Conservation (phyloP, 1,140 invertebrate genomes). For the Lordiphosa stackelbergi region DNA sequence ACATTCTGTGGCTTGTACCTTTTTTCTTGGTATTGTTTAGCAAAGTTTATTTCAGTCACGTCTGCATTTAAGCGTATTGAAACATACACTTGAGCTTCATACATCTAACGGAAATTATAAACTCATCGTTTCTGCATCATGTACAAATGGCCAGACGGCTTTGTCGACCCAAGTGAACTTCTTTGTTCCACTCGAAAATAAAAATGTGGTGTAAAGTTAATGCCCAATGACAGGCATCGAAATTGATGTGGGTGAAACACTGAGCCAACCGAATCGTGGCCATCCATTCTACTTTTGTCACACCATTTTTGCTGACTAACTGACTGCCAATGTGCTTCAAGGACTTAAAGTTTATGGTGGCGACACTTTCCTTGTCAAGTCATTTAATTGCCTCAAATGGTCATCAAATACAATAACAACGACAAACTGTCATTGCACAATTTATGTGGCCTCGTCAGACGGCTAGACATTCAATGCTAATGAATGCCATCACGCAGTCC, state of each 20-base stretch:
- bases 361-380: conserved; percentile 2
- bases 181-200: conserved; percentile 16
- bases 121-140: conserved; percentile 4
- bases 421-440: conserved; percentile 26
- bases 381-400: conserved; percentile 21
- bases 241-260: conserved; percentile 26
- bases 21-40: background rate
- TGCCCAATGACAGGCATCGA: conserved; percentile 32
- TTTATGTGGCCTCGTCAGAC: conserved; percentile 56
- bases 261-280: no score
- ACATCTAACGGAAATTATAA: conserved; percentile 4
- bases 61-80: conserved; percentile 9
- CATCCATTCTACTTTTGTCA: no score
- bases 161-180: conserved; percentile 37
- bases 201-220: conserved; percentile 27
- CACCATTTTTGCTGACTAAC: conserved; percentile 7
- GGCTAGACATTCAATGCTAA: conserved; percentile 61
- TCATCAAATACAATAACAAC: conserved; percentile 44
- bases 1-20: conserved; percentile 3
- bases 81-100: conserved; percentile 2
- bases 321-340: conserved; percentile 29
- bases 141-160: conserved; percentile 4
- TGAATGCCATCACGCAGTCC: conserved; percentile 46
- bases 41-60: conserved; percentile 4
- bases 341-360: conserved; percentile 2